A percentile compares a stretch with the other conserved stretches of the same genome.
Conservation (phyloP, 92 coral and sea anemone species). For the Palythoa heliodiscus region DNA sequence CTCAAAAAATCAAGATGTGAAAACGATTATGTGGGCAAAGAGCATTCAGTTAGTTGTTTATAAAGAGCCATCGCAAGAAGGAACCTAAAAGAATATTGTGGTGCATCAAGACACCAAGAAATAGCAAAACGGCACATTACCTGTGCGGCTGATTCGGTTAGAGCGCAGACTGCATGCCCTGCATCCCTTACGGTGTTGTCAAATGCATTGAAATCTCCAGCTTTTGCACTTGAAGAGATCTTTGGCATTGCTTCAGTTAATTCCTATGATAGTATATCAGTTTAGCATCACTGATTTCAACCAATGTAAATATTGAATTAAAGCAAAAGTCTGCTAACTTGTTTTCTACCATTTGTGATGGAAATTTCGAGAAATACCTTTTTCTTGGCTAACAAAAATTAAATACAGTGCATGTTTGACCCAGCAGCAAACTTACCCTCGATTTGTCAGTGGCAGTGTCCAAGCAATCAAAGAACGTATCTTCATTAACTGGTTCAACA, state of each 20-base stretch:
- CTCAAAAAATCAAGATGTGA: no score
- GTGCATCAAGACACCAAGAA: no score
- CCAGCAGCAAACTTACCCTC: slow-evolving; percentile 42
- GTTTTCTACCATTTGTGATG: no score
- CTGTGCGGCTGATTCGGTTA: slow-evolving; percentile 99
- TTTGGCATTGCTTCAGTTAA: slow-evolving; percentile 95
- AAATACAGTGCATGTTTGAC: no score
- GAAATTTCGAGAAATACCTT: no score
- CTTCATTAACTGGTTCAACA: slow-evolving; percentile 94
- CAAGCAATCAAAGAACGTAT: slow-evolving; percentile 95
- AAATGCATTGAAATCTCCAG: slow-evolving; percentile 90
- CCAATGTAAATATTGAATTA: not conserved
- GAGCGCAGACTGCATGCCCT: slow-evolving; percentile 90
- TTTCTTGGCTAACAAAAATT: no score
- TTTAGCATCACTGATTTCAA: not conserved
- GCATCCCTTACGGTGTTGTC: slow-evolving; percentile 84
- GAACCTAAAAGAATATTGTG: no score
- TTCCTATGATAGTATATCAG: slow-evolving; percentile 39
- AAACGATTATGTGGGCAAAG: no score
- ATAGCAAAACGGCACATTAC: slow-evolving; percentile 36
- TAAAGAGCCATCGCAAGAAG: no score
- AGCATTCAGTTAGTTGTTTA: no score
- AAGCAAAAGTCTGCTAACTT: no score
- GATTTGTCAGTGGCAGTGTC: slow-evolving; percentile 86
- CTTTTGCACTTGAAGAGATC: slow-evolving; percentile 81